Conservation (phyloP, 2,113 vertebrate genomes). For the Gobius niger region DNA sequence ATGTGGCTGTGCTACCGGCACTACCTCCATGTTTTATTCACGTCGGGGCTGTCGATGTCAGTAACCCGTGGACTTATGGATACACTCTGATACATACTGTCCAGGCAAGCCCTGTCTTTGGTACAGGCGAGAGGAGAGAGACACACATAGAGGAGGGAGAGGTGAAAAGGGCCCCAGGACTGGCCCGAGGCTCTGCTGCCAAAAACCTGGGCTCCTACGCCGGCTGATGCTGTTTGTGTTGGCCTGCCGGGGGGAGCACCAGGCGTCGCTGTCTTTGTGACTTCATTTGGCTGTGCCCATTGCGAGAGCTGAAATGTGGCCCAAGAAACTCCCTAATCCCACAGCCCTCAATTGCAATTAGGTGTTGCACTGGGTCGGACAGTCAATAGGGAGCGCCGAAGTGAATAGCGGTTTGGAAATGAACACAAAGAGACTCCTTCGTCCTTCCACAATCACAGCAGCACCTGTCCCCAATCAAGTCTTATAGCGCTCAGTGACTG, state of each 20-base stretch:
- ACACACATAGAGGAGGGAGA: not conserved
- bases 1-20: not conserved
- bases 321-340: conserved; percentile 7
- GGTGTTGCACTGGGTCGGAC: not conserved
- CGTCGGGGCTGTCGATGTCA: not conserved
- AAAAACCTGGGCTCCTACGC: not conserved
- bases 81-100: conserved; percentile 1
- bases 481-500: too few species aligned
- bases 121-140: not conserved
- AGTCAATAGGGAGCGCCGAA: not conserved
- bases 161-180: conserved; percentile 9
- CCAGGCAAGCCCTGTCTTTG: not conserved
- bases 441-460: too few species aligned
- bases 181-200: not conserved
- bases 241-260: not conserved
- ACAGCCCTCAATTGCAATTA: not conserved
- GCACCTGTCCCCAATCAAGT: too few species aligned
- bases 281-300: not conserved
- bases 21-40: conserved; percentile 3
- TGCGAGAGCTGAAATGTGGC: not conserved
- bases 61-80: not conserved
- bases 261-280: not conserved
- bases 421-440: too few species aligned
- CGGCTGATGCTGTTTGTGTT: conserved; percentile 4
- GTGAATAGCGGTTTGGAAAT: not conserved